Base-by-base conservation (phyloP, 1,140 invertebrate genomes). In the Drosophila lacteicornis region DNA sequence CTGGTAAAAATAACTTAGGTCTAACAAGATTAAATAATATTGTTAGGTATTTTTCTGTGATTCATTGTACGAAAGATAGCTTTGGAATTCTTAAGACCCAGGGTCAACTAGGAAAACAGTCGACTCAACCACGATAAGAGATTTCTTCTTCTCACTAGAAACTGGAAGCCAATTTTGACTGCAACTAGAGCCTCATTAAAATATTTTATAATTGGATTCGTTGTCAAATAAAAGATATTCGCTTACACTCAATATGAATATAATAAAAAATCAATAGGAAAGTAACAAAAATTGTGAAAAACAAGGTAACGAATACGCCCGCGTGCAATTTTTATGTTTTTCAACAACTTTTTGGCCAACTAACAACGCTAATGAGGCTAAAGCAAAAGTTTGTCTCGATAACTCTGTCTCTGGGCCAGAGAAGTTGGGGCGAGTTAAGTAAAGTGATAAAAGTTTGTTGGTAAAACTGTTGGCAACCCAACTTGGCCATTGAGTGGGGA, bases 321-420 rank as follows among this genome's bases (percentile, higher is more conserved):
- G 4, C 25, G 36, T 59, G 36, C 9, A 83, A 80, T 57, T 77
- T 79, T 57, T 83, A 76, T 79, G 3, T 25, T 51, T 82, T 77
- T 74, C 61, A 78, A 83, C 77, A 88, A 83, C 77, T 88, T 83
- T 71, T 71, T 60, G 65, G 43, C 65, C 65, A 80, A 65, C 71
- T 74, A 80, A 88, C 73, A 87, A 88, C 74, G 77, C 84, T 88
- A 87, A 87, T 87, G 80, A 88, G 80, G 61, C 73, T 68, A 67
- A 77, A 58, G 61, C 45, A 65, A 83, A 87, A 87, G 63, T 87
- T 87, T 69, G 22, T 17, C 33, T 47, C 49, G 30, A 58, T 87
- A 82, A 82, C 25, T 70, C 49, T n/a, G 66, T 49, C 74, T 80
- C 69, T 80, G 61, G 66, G 57, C 57, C 62, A 62, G 71, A 66